Evolutionary conservation across 2,888 invertebrate species (phyloP).

Genomic region (Tromatobia lineatoria): DNA sequence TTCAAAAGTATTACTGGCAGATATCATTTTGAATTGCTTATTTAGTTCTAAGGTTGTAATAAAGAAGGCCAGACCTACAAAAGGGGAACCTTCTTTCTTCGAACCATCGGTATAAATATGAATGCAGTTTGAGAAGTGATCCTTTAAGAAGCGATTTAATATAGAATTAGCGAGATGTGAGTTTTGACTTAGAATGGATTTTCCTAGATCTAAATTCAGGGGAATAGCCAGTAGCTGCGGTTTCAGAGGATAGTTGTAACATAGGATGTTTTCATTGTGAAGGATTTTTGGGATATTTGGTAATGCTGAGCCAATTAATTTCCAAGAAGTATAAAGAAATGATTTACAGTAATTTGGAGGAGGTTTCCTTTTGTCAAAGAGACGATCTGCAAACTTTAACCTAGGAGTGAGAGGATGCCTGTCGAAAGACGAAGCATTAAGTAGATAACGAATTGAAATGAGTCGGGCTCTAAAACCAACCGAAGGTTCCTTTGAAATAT

Average conservation of each 20-base stretch:
- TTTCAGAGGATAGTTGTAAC: not conserved
- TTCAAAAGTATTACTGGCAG: too few relatives aligned
- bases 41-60: too few relatives aligned
- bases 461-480: not conserved
- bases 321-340: not conserved
- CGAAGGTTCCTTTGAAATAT: slow-evolving; percentile 9
- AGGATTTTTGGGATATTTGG: not conserved
- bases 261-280: not conserved
- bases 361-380: not conserved
- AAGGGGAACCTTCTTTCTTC: too few relatives aligned
- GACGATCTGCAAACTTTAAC: not conserved
- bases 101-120: too few relatives aligned
- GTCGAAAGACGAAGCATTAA: not conserved
- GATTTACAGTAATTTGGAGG: slow-evolving; percentile 10
- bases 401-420: not conserved
- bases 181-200: not conserved
- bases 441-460: not conserved
- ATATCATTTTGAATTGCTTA: too few relatives aligned
- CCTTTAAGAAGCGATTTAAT: not conserved
- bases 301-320: not conserved
- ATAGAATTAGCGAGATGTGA: too few relatives aligned
- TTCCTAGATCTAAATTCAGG: not conserved
- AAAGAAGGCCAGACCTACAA: too few relatives aligned
- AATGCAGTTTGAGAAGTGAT: not conserved
- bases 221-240: not conserved